A percentile compares a stretch with the other conserved stretches of the same genome.
Conservation (phyloP, 2,797 vertebrate species). For the Artibeus jamaicensis region DNA sequence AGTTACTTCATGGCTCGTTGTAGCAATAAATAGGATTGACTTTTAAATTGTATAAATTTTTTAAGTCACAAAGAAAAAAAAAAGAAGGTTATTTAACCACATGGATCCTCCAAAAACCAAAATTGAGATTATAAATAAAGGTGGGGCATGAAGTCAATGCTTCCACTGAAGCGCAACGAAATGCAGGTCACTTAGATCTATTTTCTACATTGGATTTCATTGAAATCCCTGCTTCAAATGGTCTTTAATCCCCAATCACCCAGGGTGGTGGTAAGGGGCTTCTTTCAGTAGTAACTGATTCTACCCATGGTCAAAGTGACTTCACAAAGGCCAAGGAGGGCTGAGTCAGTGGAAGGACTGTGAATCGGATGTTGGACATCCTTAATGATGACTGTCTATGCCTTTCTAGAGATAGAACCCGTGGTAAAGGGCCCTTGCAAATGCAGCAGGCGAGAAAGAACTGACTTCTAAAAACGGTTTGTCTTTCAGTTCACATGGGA, state of each 20-base stretch:
- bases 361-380: background rate
- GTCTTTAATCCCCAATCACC: background rate
- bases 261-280: background rate
- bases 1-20: background rate
- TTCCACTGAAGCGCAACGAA: background rate
- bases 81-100: background rate
- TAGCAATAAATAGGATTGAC: background rate
- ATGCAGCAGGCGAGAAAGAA: background rate
- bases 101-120: background rate
- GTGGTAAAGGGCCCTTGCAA: background rate
- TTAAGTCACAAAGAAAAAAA: background rate
- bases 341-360: background rate
- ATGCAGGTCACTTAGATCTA: background rate
- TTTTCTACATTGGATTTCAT: background rate
- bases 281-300: background rate
- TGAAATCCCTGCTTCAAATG: background rate
- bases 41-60: slow-evolving; percentile 15
- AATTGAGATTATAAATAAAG: slow-evolving; percentile 2
- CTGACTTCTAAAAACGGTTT: background rate
- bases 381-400: background rate
- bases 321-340: background rate
- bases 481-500: background rate
- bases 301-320: background rate
- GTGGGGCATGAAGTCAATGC: background rate
- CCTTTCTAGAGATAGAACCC: background rate